These are phyloP conservation scores for Neolamprologus hecqui DNA, from an alignment of 2,113 vertebrate species.

Conservation along the genomic window DNA sequence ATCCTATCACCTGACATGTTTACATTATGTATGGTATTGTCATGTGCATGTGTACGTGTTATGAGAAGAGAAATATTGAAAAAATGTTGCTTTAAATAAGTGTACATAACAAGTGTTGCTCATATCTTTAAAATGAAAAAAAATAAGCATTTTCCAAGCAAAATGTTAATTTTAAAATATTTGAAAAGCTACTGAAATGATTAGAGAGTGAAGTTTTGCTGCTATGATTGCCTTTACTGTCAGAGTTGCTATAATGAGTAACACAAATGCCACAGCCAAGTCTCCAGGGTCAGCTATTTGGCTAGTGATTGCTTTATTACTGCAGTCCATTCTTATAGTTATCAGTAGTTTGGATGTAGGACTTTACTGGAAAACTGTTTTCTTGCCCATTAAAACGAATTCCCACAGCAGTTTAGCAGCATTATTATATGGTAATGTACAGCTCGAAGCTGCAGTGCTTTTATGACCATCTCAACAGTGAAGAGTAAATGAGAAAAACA, in stretches of 20 bases:
- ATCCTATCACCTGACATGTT: slow-evolving; percentile 12
- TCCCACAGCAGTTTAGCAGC: slow-evolving; percentile 13
- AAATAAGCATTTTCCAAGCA: slow-evolving; percentile 32
- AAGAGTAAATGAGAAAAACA: neutral
- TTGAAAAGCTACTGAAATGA: slow-evolving; percentile 14
- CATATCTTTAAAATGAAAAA: neutral
- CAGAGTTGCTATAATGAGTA: slow-evolving; percentile 10
- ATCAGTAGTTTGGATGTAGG: neutral
- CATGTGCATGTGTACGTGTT: neutral
- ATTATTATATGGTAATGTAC: slow-evolving; percentile 17
- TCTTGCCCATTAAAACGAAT: slow-evolving; percentile 9
- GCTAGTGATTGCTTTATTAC: neutral
- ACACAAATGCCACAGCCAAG: slow-evolving; percentile 1
- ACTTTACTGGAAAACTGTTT: neutral
- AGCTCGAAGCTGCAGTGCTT: neutral
- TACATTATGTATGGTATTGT: neutral
- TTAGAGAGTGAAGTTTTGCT: slow-evolving; percentile 7
- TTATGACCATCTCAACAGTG: neutral
- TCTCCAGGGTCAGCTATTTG: slow-evolving; percentile 26
- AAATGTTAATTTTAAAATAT: slow-evolving; percentile 47
- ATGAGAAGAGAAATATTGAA: neutral
- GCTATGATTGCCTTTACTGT: neutral
- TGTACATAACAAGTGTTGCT: neutral
- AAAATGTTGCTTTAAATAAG: neutral
- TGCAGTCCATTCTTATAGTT: neutral